Evolutionary conservation across 1,140 invertebrate genomes (phyloP).

Genomic region (Anastrepha obliqua): DNA sequence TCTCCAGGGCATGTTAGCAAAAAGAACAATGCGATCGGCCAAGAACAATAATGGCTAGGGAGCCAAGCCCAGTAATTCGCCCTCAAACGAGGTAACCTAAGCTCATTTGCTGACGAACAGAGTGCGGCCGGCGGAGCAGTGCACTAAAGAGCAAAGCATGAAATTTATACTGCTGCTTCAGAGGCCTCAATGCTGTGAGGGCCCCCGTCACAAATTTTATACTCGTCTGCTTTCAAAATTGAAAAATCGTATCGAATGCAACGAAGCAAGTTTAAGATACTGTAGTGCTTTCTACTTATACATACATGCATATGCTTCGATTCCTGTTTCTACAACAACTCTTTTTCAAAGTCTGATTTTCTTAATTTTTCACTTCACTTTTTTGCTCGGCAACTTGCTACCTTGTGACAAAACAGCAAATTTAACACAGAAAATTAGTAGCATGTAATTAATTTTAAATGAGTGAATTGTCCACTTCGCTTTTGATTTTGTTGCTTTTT

Average conservation of each 20-base stretch:
- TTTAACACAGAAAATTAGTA: conserved; percentile 55
- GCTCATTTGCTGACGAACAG: neutral
- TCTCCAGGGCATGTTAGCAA: neutral
- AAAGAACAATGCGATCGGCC: conserved; percentile 30
- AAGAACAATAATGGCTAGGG: conserved; percentile 34
- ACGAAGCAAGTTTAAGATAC: neutral
- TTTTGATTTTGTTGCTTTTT: conserved; percentile 13
- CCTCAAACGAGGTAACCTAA: conserved; percentile 13
- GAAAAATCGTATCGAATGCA: neutral
- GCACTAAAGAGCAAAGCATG: conserved; percentile 15
- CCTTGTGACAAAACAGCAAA: conserved; percentile 54
- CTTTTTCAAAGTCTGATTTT: neutral
- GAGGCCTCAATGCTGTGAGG: neutral
- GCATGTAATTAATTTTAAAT: conserved; percentile 52
- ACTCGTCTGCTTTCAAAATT: neutral
- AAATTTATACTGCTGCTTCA: conserved; percentile 31
- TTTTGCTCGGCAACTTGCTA: neutral
- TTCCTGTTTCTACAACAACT: neutral
- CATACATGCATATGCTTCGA: neutral
- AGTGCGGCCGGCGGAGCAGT: neutral
- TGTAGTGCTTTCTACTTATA: neutral
- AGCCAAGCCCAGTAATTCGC: conserved; percentile 1
- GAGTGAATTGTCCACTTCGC: conserved; percentile 3
- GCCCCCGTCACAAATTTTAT: neutral
- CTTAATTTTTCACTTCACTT: neutral